Evolutionary conservation across 2,888 invertebrate genomes (phyloP).

Genomic region (Tridacna gigas): DNA sequence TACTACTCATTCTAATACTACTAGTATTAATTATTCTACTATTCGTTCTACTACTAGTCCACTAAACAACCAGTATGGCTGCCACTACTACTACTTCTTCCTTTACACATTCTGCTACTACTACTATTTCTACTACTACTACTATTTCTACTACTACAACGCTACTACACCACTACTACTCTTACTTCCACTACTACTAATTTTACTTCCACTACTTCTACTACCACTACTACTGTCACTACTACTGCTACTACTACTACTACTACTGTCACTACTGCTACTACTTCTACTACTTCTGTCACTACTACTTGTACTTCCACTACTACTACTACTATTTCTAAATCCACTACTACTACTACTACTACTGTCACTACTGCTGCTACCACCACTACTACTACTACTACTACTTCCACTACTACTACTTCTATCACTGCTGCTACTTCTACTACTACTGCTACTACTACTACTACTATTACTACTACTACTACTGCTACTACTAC

Average conservation of each 20-base stretch:
- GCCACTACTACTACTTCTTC: neutral
- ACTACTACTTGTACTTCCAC: neutral
- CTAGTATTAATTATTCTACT: slow-evolving; percentile 28
- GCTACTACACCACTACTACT: neutral
- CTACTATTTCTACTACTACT: neutral
- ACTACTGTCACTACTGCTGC: neutral
- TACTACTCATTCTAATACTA: slow-evolving; percentile 26
- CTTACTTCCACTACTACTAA: neutral
- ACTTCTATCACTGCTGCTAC: neutral
- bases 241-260: neutral
- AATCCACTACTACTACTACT: neutral
- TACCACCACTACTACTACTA: neutral
- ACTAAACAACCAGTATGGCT: neutral
- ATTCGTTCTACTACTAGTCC: slow-evolving; percentile 19
- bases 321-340: neutral
- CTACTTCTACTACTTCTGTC: neutral
- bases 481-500: neutral
- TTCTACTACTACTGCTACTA: neutral
- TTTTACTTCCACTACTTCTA: neutral
- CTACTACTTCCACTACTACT: neutral
- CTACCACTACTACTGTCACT: neutral
- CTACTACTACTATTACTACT: neutral
- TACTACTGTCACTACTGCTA: neutral
- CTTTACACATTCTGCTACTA: neutral
- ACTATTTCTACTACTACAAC: neutral